Percentiles rank a stretch among this genome's conserved stretches.
phyloP scores from a whole-genome alignment of 2,888 invertebrate genomes.

The Hyposoter didymator region DNA sequence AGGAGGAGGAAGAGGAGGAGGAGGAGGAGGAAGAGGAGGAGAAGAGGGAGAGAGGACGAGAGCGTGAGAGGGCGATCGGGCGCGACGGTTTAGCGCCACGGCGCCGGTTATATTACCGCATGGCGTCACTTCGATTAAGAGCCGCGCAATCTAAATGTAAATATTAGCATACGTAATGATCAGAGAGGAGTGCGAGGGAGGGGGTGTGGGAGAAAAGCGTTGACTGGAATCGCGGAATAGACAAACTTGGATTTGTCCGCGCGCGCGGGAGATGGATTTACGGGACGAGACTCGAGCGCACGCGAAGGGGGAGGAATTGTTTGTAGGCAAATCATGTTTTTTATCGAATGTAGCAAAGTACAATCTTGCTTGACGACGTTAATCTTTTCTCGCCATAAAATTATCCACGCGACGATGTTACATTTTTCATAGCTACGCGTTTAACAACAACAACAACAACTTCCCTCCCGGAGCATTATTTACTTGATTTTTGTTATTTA shows the following conservation, averaged over 20 bases:
- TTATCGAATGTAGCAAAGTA: conserved; percentile 54
- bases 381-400: conserved; percentile 56
- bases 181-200: conserved; percentile 62
- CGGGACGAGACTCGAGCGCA: not conserved
- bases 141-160: conserved; percentile 83
- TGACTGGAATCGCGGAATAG: conserved; percentile 73
- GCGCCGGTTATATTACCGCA: conserved; percentile 83
- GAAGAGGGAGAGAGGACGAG: conserved; percentile 31
- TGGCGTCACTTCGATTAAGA: conserved; percentile 83
- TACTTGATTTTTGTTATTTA: not conserved
- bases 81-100: conserved; percentile 80
- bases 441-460: conserved; percentile 44
- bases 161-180: conserved; percentile 83
- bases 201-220: conserved; percentile 34
- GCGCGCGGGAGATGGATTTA: not conserved
- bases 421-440: conserved; percentile 33
- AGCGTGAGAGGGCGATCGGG: conserved; percentile 66
- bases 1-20: conserved; percentile 11
- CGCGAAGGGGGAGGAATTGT: not conserved
- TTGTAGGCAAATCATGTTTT: conserved; percentile 50
- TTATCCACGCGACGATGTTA: conserved; percentile 36
- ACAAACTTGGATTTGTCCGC: conserved; percentile 60
- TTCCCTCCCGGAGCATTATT: conserved; percentile 29
- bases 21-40: conserved; percentile 3
- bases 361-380: conserved; percentile 25